Evolutionary conservation across 2,113 vertebrate genomes (phyloP).

Genomic region (Cathartes aura): DNA sequence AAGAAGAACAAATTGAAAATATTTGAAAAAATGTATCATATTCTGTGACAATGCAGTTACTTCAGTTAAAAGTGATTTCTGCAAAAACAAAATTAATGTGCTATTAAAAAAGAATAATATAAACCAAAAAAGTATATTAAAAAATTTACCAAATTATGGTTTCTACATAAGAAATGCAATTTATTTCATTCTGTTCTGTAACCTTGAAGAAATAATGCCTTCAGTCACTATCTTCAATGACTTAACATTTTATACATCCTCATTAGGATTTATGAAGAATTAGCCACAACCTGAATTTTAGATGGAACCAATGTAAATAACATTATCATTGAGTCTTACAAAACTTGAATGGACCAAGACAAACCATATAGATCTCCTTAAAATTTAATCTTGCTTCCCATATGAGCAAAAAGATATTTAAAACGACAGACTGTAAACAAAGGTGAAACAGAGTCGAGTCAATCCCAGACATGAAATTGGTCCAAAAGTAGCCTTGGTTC

Average conservation of each 20-base stretch:
- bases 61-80: constrained; percentile 59
- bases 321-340: not conserved
- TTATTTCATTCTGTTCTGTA: not conserved
- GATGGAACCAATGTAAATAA: not conserved
- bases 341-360: not conserved
- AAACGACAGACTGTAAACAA: not conserved
- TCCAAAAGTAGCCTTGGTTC: not conserved
- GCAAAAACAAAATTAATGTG: constrained; percentile 46
- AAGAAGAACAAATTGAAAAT: constrained; percentile 73
- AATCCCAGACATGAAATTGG: not conserved
- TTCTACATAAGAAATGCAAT: constrained; percentile 44
- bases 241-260: not conserved
- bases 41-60: constrained; percentile 55
- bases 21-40: constrained; percentile 44
- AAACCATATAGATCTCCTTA: not conserved
- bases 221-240: not conserved
- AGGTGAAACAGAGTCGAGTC: not conserved
- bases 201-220: not conserved
- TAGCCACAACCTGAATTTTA: not conserved
- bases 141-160: constrained; percentile 21
- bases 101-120: constrained; percentile 53
- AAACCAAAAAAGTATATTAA: constrained; percentile 45
- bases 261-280: not conserved
- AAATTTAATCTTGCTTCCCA: not conserved
- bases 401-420: not conserved